phyloP scores from a whole-genome alignment of 2,113 vertebrate genomes.

The Lutjanus erythropterus region DNA sequence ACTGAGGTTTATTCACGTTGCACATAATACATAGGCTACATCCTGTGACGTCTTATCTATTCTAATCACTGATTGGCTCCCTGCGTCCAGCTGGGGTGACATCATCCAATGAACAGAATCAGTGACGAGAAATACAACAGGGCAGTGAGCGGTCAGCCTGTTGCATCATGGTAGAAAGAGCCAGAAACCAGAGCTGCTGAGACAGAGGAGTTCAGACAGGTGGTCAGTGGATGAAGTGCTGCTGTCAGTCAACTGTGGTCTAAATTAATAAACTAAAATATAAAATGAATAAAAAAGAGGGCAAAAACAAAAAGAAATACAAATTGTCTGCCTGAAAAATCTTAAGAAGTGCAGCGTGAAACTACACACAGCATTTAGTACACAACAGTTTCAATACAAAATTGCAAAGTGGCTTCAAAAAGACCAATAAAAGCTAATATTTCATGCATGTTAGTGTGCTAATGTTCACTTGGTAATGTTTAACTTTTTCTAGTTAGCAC shows the following conservation, averaged over 20 bases:
- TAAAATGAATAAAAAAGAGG: background rate
- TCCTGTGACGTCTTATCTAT: background rate
- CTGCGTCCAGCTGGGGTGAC: background rate
- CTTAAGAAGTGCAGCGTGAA: background rate
- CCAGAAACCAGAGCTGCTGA: background rate
- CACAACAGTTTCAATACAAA: background rate
- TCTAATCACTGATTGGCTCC: background rate
- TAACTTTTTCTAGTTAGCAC: background rate
- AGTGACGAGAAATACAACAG: background rate
- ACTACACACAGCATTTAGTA: background rate
- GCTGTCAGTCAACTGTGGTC: background rate
- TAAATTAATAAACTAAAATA: background rate
- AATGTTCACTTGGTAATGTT: background rate
- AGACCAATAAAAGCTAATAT: background rate
- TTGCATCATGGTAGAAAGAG: conserved; percentile 20
- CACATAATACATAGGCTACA: background rate
- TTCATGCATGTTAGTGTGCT: background rate
- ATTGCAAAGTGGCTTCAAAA: background rate
- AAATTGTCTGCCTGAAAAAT: background rate
- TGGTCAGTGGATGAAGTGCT: background rate
- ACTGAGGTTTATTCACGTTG: background rate
- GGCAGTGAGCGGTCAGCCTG: background rate
- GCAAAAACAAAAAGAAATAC: background rate
- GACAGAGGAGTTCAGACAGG: background rate
- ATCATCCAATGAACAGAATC: background rate